These are phyloP conservation scores for Cotesia congregata DNA, from an alignment of 2,888 invertebrate species.

Conservation along the genomic window DNA sequence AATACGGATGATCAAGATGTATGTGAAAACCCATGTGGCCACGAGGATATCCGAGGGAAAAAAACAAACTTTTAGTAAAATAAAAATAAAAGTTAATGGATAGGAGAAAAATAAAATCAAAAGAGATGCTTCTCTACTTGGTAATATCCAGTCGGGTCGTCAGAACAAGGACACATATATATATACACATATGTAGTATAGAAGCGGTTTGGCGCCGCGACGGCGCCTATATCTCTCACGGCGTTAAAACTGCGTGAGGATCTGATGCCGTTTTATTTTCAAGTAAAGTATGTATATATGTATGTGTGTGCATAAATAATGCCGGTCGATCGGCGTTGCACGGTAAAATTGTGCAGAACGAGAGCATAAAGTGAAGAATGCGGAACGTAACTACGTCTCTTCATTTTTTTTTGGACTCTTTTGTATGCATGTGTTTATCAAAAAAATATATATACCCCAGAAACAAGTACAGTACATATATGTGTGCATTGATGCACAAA, in stretches of 20 bases:
- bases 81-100: slow-evolving; percentile 6
- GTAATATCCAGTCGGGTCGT: slow-evolving; percentile 4
- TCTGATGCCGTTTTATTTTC: background rate
- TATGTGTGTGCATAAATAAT: slow-evolving; percentile 14
- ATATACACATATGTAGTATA: background rate
- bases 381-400: slow-evolving; percentile 40
- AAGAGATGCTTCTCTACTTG: slow-evolving; percentile 28
- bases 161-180: background rate
- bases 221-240: slow-evolving; percentile 29
- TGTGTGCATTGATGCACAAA: background rate
- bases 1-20: slow-evolving; percentile 1
- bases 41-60: background rate
- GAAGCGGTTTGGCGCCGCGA: slow-evolving; percentile 30
- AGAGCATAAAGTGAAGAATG: slow-evolving; percentile 44
- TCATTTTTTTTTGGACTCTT: background rate
- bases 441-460: slow-evolving; percentile 7
- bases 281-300: background rate
- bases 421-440: background rate
- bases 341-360: slow-evolving; percentile 38
- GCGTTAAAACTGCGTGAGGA: slow-evolving; percentile 37
- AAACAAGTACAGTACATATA: background rate
- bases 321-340: slow-evolving; percentile 34
- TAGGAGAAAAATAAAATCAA: background rate
- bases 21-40: background rate
- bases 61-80: background rate